Base-by-base conservation (phyloP, 1,140 invertebrate genomes). In the Oncopeltus fasciatus region DNA sequence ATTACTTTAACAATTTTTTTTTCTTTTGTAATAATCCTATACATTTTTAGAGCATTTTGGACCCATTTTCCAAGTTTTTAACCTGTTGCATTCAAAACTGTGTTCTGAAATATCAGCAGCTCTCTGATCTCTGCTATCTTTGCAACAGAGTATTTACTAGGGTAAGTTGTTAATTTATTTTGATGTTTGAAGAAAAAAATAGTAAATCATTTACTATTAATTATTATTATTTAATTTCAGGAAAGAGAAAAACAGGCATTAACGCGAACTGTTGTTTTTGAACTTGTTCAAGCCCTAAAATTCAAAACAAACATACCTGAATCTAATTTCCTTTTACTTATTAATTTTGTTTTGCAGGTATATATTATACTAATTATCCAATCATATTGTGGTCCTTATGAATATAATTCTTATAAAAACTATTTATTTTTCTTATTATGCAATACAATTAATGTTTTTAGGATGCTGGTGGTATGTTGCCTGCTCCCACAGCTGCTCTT, bases 41-140 rank as follows among this genome's bases (percentile, higher is more conserved):
- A 60, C 21, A 62, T 64, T 75, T 78, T 66, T 69, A 84, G 84
- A 80, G 80, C 28, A 83, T 94, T 71, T 73, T 97, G 62, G 96
- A 99, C 70, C 90, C 93, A n/a, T 96, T 97, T 72, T 89, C 92
- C 0, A 98, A 98, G 78, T 83, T 98, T 56, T 72, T 98, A 26
- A 89, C 88, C 70, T 91, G 90, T 72, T 82, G 86, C 3, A 86
- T 98, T 46, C 92, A 96, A 74, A 88, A 92, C 70, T 88, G 84
- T 62, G 78, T 81, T n/a, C 75, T 98, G 29, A 84, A 89, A 63
- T 88, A 97, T 69, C 83, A 85, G 51, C 83, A 86, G 61, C 73
- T 98, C 4, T 82, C 90, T 0, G 93, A 98, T 71, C 76, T 98
- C 14, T 95, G 91, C 73, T 88, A 87, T 57, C 78, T 92, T 1